Percentiles rank a stretch among this genome's conserved stretches.
These are phyloP conservation scores for Myiotriccus ornatus DNA, from an alignment of 2,797 vertebrate species.

Conservation along the genomic window DNA sequence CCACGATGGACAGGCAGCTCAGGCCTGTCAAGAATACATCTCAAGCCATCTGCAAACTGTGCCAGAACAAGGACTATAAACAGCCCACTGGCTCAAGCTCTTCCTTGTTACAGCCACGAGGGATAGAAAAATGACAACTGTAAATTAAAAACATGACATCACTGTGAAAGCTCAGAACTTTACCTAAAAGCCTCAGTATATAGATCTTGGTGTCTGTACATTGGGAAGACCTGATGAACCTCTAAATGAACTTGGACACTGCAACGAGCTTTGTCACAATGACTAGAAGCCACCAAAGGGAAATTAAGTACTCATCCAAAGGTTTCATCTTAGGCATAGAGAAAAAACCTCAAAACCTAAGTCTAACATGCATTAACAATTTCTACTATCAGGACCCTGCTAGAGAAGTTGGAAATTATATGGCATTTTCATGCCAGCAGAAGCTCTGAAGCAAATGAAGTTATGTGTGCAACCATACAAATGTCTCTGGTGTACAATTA, in stretches of 20 bases:
- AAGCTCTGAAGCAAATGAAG: background rate
- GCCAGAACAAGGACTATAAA: background rate
- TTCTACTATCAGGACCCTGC: background rate
- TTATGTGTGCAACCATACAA: background rate
- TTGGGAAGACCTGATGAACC: background rate
- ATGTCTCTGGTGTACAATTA: background rate
- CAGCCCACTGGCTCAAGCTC: background rate
- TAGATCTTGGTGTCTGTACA: background rate
- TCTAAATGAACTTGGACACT: background rate
- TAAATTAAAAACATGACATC: background rate
- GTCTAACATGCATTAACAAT: background rate
- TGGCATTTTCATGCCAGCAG: background rate
- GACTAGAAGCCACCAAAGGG: background rate
- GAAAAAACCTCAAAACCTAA: background rate
- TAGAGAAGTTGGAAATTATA: background rate
- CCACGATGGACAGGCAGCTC: background rate
- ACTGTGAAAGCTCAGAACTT: background rate
- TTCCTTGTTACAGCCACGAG: background rate
- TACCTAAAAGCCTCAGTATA: background rate
- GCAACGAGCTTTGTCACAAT: background rate
- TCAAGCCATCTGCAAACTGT: background rate
- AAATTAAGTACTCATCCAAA: slow-evolving; percentile 7
- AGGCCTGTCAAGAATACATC: background rate
- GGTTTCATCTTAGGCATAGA: background rate
- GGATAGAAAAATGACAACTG: background rate